Conservation (phyloP, 2,113 vertebrate genomes). For the Pogonocichla stellata region DNA sequence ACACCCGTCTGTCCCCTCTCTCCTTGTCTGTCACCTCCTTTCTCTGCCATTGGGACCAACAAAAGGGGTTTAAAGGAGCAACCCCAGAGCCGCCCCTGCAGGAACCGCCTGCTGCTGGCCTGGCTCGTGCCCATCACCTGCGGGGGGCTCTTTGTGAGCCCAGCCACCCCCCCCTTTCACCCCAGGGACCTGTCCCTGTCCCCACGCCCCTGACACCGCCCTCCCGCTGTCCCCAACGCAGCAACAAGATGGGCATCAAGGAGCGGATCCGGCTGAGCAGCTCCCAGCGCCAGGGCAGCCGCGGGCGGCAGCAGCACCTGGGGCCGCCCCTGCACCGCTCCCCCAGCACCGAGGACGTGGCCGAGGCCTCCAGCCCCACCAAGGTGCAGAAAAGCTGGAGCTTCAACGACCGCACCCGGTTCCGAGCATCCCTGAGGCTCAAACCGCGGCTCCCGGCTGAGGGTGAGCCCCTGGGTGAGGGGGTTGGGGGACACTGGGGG, state of each 20-base stretch:
- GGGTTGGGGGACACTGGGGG: neutral
- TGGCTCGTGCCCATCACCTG: accelerated
- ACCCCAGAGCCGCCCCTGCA: neutral
- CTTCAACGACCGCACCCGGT: slow-evolving; percentile 94
- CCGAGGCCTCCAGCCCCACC: slow-evolving; percentile 83
- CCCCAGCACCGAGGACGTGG: slow-evolving; percentile 86
- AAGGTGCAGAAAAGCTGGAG: slow-evolving; percentile 99
- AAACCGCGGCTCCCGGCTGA: slow-evolving; percentile 83
- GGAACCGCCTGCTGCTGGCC: neutral
- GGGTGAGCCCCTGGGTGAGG: slow-evolving; percentile 61
- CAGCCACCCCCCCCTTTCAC: neutral
- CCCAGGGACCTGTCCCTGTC: neutral
- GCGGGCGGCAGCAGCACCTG: slow-evolving; percentile 77
- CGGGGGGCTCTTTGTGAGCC: neutral
- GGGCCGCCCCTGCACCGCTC: slow-evolving; percentile 76
- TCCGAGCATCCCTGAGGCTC: slow-evolving; percentile 91
- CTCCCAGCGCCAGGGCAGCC: slow-evolving; percentile 81
- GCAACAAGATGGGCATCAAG: slow-evolving; percentile 91
- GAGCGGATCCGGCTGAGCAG: slow-evolving; percentile 91
- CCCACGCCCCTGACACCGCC: neutral
- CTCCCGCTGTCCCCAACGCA: slow-evolving; percentile 35
- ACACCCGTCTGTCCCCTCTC: accelerated
- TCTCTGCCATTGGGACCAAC: neutral
- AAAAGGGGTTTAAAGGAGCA: neutral
- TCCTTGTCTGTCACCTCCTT: neutral